These are phyloP conservation scores for Melanocharis versteri DNA, from an alignment of 2,113 vertebrate species.

Conservation along the genomic window DNA sequence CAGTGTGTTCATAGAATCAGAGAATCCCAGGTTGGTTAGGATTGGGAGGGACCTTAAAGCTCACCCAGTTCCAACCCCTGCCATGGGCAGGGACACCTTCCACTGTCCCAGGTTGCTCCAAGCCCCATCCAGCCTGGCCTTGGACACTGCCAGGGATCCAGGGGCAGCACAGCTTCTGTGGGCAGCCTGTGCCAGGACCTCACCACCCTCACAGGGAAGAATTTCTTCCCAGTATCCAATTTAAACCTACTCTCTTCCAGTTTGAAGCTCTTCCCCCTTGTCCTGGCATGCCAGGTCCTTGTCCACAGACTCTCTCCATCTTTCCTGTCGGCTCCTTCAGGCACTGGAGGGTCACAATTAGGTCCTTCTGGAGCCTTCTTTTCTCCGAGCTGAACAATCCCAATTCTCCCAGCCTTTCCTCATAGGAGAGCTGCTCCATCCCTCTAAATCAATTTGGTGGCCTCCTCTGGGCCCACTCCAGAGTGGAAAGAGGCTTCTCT, in stretches of 20 bases:
- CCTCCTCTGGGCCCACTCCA: neutral
- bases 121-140: rapidly evolving
- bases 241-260: rapidly evolving
- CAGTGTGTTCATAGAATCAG: neutral
- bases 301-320: neutral
- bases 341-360: neutral
- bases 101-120: rapidly evolving
- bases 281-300: neutral
- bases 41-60: neutral
- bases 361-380: neutral
- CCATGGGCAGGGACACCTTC: neutral
- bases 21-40: neutral
- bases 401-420: neutral
- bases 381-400: neutral
- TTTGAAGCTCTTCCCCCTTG: neutral
- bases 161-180: neutral
- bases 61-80: rapidly evolving
- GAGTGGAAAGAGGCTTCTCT: neutral
- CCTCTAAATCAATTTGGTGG: neutral
- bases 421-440: neutral
- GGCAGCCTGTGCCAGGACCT: neutral
- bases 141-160: neutral
- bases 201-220: rapidly evolving
- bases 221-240: neutral
- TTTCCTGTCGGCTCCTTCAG: neutral